Evolutionary conservation across 2,888 invertebrate genomes (phyloP).

Genomic region (Eristalis arbustorum): DNA sequence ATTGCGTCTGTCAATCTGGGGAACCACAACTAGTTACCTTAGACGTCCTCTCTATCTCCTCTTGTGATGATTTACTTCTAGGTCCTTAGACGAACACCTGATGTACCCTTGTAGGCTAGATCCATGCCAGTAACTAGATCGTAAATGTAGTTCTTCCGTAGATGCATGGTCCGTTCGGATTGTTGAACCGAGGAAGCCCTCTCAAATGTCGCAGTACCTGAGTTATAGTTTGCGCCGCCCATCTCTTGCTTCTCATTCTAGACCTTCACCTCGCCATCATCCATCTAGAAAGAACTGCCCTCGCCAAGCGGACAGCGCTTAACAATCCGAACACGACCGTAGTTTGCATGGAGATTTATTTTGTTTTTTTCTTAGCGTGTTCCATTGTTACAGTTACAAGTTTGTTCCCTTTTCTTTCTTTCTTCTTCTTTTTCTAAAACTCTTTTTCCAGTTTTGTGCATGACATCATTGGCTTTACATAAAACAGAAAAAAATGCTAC

Average conservation of each 20-base stretch:
- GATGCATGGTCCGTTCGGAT: background rate
- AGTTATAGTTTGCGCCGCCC: background rate
- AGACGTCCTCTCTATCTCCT: too few species aligned
- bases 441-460: conserved; percentile 37
- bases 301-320: background rate
- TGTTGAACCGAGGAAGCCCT: background rate
- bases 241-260: background rate
- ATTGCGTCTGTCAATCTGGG: too few species aligned
- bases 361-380: background rate
- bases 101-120: background rate
- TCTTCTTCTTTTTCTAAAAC: background rate
- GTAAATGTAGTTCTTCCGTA: background rate
- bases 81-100: background rate
- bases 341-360: conserved; percentile 33
- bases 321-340: conserved; percentile 1
- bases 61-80: too few species aligned
- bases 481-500: background rate
- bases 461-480: conserved; percentile 37
- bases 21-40: too few species aligned
- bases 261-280: background rate
- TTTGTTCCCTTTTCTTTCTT: background rate
- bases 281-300: background rate
- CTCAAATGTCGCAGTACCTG: background rate
- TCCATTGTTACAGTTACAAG: conserved; percentile 3
- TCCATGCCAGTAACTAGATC: background rate